Percentiles rank a stretch among this genome's conserved stretches.
These are phyloP conservation scores for Morone chrysops DNA, from an alignment of 2,113 vertebrate species.

Conservation along the genomic window DNA sequence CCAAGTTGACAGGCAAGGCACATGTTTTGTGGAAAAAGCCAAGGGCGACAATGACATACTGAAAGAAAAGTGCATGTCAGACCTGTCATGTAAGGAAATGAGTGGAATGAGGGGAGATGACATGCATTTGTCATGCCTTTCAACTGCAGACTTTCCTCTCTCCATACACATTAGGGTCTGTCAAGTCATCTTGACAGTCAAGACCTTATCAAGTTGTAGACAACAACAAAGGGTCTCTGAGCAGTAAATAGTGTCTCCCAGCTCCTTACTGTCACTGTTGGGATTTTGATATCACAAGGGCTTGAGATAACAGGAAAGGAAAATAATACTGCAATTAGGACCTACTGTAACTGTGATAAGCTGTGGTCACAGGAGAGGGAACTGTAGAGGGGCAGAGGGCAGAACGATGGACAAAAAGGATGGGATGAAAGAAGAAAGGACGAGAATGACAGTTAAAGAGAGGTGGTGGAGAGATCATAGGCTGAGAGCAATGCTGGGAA, in stretches of 20 bases:
- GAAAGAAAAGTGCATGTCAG: slow-evolving; percentile 55
- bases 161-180: slow-evolving; percentile 54
- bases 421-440: slow-evolving; percentile 36
- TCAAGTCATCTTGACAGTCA: slow-evolving; percentile 56
- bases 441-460: slow-evolving; percentile 34
- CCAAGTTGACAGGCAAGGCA: slow-evolving; percentile 50
- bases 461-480: slow-evolving; percentile 17
- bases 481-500: slow-evolving; percentile 19
- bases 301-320: slow-evolving; percentile 68
- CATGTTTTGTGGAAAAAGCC: slow-evolving; percentile 47
- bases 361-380: slow-evolving; percentile 25
- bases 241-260: slow-evolving; percentile 69
- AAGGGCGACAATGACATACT: slow-evolving; percentile 33
- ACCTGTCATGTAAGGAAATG: slow-evolving; percentile 61
- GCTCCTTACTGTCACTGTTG: slow-evolving; percentile 57
- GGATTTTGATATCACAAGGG: slow-evolving; percentile 70
- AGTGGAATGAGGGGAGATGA: slow-evolving; percentile 29
- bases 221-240: slow-evolving; percentile 61
- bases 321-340: slow-evolving; percentile 78
- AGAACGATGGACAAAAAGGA: slow-evolving; percentile 43
- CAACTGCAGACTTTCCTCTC: slow-evolving; percentile 34
- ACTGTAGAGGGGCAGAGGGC: slow-evolving; percentile 36
- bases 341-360: slow-evolving; percentile 73
- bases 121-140: slow-evolving; percentile 32
- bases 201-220: slow-evolving; percentile 73